Evolutionary conservation across 2,113 vertebrate genomes (phyloP).

Genomic region (Tor tambroides): DNA sequence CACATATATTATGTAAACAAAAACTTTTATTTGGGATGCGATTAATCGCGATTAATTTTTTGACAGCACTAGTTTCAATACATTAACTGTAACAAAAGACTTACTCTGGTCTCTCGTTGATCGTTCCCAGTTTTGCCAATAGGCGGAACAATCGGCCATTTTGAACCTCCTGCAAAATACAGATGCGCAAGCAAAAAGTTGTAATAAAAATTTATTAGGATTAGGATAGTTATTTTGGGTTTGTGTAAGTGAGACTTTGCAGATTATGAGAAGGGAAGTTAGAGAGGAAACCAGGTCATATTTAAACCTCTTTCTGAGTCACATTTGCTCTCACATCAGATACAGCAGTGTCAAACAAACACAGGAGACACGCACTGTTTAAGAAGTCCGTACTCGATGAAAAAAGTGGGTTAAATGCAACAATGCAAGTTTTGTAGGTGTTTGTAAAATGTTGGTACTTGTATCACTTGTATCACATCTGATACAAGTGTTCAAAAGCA

Average conservation of each 20-base stretch:
- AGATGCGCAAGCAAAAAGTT: not conserved
- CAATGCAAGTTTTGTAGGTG: not conserved
- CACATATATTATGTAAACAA: too few relatives aligned
- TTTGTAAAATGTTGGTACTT: not conserved
- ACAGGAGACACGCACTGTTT: not conserved
- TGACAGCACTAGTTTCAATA: too few relatives aligned
- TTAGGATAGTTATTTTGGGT: not conserved
- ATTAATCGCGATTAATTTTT: too few relatives aligned
- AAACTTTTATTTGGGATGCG: too few relatives aligned
- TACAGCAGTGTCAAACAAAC: not conserved
- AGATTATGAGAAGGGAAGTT: not conserved
- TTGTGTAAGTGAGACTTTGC: not conserved
- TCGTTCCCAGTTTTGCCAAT: conserved; percentile 98
- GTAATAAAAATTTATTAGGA: not conserved
- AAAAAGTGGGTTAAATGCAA: not conserved
- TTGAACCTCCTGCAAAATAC: conserved; percentile 89
- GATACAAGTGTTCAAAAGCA: not conserved
- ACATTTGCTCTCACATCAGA: conserved; percentile 5
- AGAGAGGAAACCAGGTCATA: conserved; percentile 15
- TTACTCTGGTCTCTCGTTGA: conserved; percentile 99
- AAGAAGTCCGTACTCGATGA: not conserved
- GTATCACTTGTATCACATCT: conserved; percentile 34
- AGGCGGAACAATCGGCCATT: conserved; percentile 98
- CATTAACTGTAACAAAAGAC: conserved; percentile 55
- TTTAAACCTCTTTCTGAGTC: conserved; percentile 3